A percentile compares a stretch with the other conserved stretches of the same genome.
These are phyloP conservation scores for Oxytorus armatus DNA, from an alignment of 2,888 invertebrate species.

Conservation along the genomic window DNA sequence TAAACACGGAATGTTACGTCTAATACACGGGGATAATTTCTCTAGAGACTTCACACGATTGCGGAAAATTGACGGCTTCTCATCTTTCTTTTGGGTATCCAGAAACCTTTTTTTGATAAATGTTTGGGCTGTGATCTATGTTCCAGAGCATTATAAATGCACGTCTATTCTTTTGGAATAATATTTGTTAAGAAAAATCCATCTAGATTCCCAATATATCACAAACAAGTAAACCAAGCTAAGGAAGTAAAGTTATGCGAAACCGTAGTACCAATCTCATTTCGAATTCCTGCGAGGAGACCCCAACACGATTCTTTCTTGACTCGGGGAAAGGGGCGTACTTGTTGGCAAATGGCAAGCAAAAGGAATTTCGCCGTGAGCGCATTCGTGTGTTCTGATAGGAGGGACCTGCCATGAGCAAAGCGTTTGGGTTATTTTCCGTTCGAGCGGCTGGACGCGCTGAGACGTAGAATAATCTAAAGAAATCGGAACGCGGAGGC, in stretches of 20 bases:
- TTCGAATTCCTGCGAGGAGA: conserved; percentile 52
- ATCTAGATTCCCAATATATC: conserved; percentile 15
- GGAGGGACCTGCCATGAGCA: conserved; percentile 82
- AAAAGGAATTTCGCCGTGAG: conserved; percentile 64
- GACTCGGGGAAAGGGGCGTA: conserved; percentile 15
- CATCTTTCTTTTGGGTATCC: background rate
- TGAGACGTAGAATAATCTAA: conserved; percentile 80
- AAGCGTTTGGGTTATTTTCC: conserved; percentile 84
- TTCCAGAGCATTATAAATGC: background rate
- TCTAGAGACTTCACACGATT: conserved; percentile 26
- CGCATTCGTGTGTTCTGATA: conserved; percentile 71
- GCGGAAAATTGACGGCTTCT: background rate
- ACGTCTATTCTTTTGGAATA: background rate
- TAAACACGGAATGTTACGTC: conserved; percentile 3
- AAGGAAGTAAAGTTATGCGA: conserved; percentile 35
- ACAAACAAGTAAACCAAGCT: conserved; percentile 28
- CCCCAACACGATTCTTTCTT: conserved; percentile 45
- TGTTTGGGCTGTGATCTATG: background rate
- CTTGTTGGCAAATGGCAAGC: conserved; percentile 58
- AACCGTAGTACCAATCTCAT: conserved; percentile 40
- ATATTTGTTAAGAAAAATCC: conserved; percentile 15
- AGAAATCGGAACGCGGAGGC: conserved; percentile 67
- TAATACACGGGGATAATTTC: conserved; percentile 1
- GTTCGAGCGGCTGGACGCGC: conserved; percentile 81
- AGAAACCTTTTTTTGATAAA: background rate